phyloP scores from a whole-genome alignment of 2,888 invertebrate species.

The Hemistola chrysoprasaria region DNA sequence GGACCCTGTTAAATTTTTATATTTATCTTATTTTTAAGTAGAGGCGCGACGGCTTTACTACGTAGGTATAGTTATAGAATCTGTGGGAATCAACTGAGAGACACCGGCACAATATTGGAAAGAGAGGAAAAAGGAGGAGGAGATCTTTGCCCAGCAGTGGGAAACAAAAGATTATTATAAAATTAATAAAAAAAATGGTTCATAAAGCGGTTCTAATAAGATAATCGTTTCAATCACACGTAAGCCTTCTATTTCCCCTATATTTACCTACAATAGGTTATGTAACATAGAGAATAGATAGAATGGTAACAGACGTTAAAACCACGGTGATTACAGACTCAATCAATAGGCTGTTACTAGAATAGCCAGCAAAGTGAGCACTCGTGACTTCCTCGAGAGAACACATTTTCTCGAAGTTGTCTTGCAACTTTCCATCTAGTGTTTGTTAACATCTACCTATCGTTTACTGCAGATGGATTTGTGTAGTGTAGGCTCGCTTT shows the following conservation, averaged over 20 bases:
- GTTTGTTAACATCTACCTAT: conserved; percentile 16
- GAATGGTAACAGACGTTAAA: conserved; percentile 28
- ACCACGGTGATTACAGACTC: conserved; percentile 42
- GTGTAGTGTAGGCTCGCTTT: too few species aligned
- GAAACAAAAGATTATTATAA: too few species aligned
- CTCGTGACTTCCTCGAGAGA: conserved; percentile 67
- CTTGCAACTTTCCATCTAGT: conserved; percentile 65
- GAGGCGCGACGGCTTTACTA: too few species aligned
- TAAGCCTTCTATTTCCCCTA: conserved; percentile 1
- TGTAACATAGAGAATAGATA: conserved; percentile 23
- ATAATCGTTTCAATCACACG: neutral
- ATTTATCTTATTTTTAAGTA: too few species aligned
- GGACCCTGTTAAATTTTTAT: too few species aligned
- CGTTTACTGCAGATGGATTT: conserved; percentile 25
- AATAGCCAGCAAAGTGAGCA: conserved; percentile 41
- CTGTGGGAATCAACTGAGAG: too few species aligned
- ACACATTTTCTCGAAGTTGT: conserved; percentile 60
- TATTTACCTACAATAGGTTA: conserved; percentile 18
- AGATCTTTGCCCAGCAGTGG: too few species aligned
- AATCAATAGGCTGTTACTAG: conserved; percentile 54
- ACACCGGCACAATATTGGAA: too few species aligned
- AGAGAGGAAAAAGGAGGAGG: too few species aligned
- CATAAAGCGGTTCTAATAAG: too few species aligned
- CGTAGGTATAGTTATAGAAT: too few species aligned
- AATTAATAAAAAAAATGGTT: too few species aligned